These are phyloP conservation scores for Tenebrio molitor DNA, from an alignment of 1,140 invertebrate species.

Conservation along the genomic window DNA sequence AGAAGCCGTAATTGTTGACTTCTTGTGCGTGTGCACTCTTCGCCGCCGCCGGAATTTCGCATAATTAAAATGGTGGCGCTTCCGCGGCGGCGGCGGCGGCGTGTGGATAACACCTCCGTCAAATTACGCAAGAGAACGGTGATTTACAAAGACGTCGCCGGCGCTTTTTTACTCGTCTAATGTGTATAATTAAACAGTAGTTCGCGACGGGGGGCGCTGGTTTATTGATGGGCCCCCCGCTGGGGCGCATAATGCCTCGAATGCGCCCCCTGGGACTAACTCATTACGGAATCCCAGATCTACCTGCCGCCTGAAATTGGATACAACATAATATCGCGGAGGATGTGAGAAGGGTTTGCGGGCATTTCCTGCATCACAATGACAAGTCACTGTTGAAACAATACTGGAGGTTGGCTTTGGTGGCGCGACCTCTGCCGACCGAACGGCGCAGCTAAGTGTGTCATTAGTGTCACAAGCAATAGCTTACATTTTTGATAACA, in stretches of 20 bases:
- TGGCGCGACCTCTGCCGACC: too few species aligned
- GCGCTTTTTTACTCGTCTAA: slow-evolving; percentile 45
- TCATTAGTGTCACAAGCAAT: too few species aligned
- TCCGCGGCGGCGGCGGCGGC: background rate
- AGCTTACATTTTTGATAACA: too few species aligned
- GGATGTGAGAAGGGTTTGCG: too few species aligned
- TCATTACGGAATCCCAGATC: slow-evolving; percentile 41
- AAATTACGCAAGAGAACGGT: slow-evolving; percentile 32
- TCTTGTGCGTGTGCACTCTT: slow-evolving; percentile 12
- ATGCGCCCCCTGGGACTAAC: slow-evolving; percentile 22
- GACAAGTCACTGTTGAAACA: too few species aligned
- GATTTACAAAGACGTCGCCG: slow-evolving; percentile 48
- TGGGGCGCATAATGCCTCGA: slow-evolving; percentile 31
- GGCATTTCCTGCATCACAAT: too few species aligned
- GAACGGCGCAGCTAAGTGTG: too few species aligned
- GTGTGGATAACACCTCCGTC: slow-evolving; percentile 45
- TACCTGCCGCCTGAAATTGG: slow-evolving; percentile 42
- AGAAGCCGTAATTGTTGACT: slow-evolving; percentile 33
- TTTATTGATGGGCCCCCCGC: slow-evolving; percentile 37
- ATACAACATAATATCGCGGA: slow-evolving; percentile 27
- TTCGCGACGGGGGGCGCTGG: slow-evolving; percentile 44
- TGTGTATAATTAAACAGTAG: slow-evolving; percentile 56
- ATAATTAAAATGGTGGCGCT: slow-evolving; percentile 15
- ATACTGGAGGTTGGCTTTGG: too few species aligned
- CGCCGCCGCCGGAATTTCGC: slow-evolving; percentile 2